phyloP scores from a whole-genome alignment of 2,113 vertebrate species.

The Lonchura striata region DNA sequence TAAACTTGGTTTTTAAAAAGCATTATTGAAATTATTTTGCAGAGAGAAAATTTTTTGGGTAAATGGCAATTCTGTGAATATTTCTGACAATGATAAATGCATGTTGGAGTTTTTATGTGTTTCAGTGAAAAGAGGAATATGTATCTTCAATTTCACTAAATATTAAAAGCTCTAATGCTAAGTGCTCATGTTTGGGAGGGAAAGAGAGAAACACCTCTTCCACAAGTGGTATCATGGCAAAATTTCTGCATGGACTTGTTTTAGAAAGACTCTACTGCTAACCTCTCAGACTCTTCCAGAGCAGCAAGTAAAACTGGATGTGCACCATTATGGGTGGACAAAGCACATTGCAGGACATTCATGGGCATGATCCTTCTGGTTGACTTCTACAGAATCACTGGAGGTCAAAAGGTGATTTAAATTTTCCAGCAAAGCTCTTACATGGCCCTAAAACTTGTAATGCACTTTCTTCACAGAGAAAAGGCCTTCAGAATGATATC shows the following conservation, averaged over 20 bases:
- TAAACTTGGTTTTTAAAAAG: neutral
- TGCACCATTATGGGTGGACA: neutral
- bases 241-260: neutral
- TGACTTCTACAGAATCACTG: neutral
- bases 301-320: neutral
- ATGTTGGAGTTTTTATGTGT: neutral
- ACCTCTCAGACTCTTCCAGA: neutral
- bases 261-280: neutral
- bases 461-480: slow-evolving; percentile 74
- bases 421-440: neutral
- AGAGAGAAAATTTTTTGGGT: neutral
- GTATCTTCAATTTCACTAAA: neutral
- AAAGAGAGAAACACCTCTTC: neutral
- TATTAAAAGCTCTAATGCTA: neutral
- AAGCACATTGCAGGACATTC: neutral
- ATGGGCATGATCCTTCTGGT: accelerated
- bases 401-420: neutral
- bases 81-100: neutral
- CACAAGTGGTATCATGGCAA: neutral
- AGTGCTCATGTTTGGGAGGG: neutral
- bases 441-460: neutral
- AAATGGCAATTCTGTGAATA: neutral
- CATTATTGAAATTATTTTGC: neutral
- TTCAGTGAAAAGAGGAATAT: neutral
- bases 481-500: slow-evolving; percentile 75